These are phyloP conservation scores for Trididemnum clinides DNA, from an alignment of 23 tunicate genomes.

Conservation along the genomic window DNA sequence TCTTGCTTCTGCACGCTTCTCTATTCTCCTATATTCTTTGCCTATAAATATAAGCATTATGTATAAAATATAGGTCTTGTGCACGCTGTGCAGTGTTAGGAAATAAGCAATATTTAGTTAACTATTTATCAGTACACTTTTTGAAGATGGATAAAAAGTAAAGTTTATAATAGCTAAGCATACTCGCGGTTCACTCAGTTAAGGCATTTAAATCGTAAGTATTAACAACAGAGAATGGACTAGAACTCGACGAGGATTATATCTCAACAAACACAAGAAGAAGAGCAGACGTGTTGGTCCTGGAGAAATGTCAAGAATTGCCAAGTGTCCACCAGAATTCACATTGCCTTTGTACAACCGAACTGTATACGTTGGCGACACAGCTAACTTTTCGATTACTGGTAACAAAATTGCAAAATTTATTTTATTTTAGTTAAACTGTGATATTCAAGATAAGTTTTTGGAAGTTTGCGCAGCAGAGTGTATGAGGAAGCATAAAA, in stretches of 20 bases:
- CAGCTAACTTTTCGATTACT: conserved; percentile 73
- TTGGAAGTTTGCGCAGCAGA: not conserved
- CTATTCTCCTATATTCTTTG: too few relatives aligned
- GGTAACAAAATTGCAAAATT: too few relatives aligned
- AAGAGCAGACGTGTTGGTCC: conserved; percentile 55
- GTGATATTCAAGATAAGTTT: not conserved
- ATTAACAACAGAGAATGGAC: conserved; percentile 84
- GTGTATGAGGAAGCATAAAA: not conserved
- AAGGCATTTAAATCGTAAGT: too few relatives aligned
- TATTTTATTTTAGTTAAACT: not conserved
- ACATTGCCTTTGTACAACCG: conserved; percentile 94
- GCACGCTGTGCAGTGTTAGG: too few relatives aligned
- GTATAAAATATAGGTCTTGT: too few relatives aligned
- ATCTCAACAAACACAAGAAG: conserved; percentile 72
- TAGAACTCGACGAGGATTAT: conserved; percentile 75
- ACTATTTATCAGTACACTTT: too few relatives aligned
- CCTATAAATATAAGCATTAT: too few relatives aligned
- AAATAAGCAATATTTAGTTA: too few relatives aligned
- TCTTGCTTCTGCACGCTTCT: too few relatives aligned
- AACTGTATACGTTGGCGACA: conserved; percentile 81
- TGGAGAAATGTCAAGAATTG: conserved; percentile 45
- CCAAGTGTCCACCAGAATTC: conserved; percentile 87
- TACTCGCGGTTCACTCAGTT: too few relatives aligned
- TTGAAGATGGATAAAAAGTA: too few relatives aligned
- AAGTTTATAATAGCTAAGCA: too few relatives aligned